Percentiles rank a stretch among this genome's conserved stretches.
These are phyloP conservation scores for Drosophila pegasa DNA, from an alignment of 2,888 invertebrate genomes.

Conservation along the genomic window DNA sequence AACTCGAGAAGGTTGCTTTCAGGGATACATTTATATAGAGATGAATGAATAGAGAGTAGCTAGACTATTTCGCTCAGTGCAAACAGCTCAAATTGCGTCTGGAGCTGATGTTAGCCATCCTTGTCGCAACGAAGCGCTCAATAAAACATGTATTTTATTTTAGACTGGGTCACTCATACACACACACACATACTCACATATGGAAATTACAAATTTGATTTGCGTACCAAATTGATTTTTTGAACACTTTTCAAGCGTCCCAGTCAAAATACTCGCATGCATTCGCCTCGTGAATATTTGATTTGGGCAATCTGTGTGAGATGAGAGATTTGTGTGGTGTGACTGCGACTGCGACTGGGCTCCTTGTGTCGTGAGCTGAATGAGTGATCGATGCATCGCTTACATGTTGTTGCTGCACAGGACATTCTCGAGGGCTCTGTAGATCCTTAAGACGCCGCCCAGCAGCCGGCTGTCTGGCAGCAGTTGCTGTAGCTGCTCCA, in stretches of 20 bases:
- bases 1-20: no score
- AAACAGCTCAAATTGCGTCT: not conserved
- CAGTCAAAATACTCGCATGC: constrained; percentile 3
- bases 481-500: constrained; percentile 8
- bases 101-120: constrained; percentile 9
- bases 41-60: not conserved
- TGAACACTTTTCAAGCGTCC: constrained; percentile 14
- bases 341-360: not conserved
- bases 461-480: not conserved
- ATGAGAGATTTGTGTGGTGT: not conserved
- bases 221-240: constrained; percentile 54
- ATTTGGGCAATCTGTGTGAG: constrained; percentile 12
- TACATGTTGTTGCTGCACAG: constrained; percentile 44
- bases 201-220: constrained; percentile 38
- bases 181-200: constrained; percentile 16
- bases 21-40: not conserved
- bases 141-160: constrained; percentile 60
- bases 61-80: constrained; percentile 15
- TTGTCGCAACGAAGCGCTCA: constrained; percentile 48
- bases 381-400: constrained; percentile 9
- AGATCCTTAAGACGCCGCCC: constrained; percentile 31
- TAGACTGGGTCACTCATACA: constrained; percentile 60
- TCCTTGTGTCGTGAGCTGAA: not conserved
- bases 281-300: constrained; percentile 18
- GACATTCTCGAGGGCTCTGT: constrained; percentile 39